Base-by-base conservation (phyloP, 2,888 invertebrate genomes). In the Tiliacea citrago region DNA sequence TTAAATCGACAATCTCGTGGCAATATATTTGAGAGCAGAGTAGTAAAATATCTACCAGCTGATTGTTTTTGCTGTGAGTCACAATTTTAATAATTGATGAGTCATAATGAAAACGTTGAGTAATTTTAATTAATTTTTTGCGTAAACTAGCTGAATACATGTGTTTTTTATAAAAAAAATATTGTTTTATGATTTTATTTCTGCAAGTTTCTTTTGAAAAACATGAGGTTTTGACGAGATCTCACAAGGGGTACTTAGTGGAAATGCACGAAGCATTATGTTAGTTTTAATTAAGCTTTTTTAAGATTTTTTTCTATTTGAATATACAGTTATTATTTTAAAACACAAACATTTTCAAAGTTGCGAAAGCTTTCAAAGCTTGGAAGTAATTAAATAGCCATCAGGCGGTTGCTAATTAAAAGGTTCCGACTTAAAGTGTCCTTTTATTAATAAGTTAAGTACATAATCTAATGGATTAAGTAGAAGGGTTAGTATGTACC, bases 341-440 rank as follows among this genome's bases (percentile, higher is more conserved):
- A 74, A 66, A 68, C n/a, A 29, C 13, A 67, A 60, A 68, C 18
- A 60, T 55, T 12, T 42, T 62, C 9, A 49, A 65, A 66, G 18
- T 13, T 51, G 75, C 18, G 66, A 80, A 79, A 79, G 66, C 60
- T 79, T 74, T 58, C n/a, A 57, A 70, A 42, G 7, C 13, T 24
- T 62, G n/a, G 60, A 71, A 60, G 73, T 80, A 73, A 83, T 81
- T 81, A 81, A 81, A 81, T 45, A 61, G 47, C 47, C 58, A 76
- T 72, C 72, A 71, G 60, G 61, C 45, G 35, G 51, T 45, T 70
- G 47, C 51, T 63, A 79, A 78, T 78, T 63, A 68, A 79, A 79
- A 68, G 67, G 63, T 78, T 67, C 13, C n/a, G 39, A 62, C 42
- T 79, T 35, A 55, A 57, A 61, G n/a, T 67, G 57, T 42, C 67